Conservation (phyloP, 2,113 vertebrate genomes). For the Heterotis niloticus region DNA sequence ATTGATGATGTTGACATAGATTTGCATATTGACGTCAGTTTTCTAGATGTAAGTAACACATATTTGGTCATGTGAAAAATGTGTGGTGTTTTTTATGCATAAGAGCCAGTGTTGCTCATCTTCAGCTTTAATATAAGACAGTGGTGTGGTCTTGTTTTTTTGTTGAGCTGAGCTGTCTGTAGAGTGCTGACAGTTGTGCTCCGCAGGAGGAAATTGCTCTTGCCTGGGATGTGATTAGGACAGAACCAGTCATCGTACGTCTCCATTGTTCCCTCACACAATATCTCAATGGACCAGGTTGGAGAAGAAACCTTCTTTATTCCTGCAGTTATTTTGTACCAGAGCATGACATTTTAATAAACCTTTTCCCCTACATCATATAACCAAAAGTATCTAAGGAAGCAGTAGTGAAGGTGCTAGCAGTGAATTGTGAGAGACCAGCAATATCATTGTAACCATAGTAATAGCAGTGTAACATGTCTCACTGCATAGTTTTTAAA, state of each 20-base stretch:
- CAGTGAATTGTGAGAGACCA: conserved; percentile 53
- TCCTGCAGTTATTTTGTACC: not conserved
- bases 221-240: conserved; percentile 85
- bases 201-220: conserved; percentile 83
- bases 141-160: not conserved
- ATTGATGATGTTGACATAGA: conserved; percentile 92
- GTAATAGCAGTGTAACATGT: too few relatives aligned
- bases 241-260: conserved; percentile 81
- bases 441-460: too few relatives aligned
- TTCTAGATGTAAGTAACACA: conserved; percentile 81
- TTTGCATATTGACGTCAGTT: conserved; percentile 85
- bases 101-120: not conserved
- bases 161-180: not conserved
- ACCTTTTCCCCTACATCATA: not conserved
- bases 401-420: conserved; percentile 61
- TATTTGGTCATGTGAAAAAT: not conserved
- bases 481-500: too few relatives aligned
- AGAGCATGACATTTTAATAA: not conserved
- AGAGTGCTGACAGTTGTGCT: not conserved
- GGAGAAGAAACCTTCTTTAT: conserved; percentile 35
- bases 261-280: conserved; percentile 86
- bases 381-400: conserved; percentile 3
- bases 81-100: not conserved
- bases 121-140: not conserved
- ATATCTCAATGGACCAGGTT: conserved; percentile 85